A percentile compares a stretch with the other conserved stretches of the same genome.
phyloP scores from a whole-genome alignment of 2,113 vertebrate genomes.

The Falcunculus frontatus region DNA sequence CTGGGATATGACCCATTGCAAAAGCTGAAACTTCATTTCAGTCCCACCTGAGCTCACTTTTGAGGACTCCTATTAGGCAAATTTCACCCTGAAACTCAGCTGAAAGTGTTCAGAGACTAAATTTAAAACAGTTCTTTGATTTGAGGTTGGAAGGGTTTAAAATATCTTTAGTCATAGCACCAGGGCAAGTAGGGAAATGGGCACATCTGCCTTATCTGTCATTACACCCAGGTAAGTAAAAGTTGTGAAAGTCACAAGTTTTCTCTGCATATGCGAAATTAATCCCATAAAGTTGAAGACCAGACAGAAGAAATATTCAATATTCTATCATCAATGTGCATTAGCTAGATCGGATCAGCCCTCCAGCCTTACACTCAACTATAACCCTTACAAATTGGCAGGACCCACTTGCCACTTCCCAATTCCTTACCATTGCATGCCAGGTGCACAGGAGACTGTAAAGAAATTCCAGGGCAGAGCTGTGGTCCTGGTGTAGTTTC shows the following conservation, averaged over 20 bases:
- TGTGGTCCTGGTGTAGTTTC: neutral
- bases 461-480: neutral
- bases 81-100: conserved; percentile 1
- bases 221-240: neutral
- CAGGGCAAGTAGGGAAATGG: neutral
- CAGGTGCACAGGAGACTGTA: neutral
- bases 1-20: neutral
- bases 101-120: neutral
- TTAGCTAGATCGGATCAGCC: neutral
- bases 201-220: neutral
- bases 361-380: neutral
- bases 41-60: neutral
- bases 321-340: neutral
- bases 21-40: neutral
- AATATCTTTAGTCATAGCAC: neutral
- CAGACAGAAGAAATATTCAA: neutral
- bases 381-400: neutral
- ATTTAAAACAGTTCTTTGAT: neutral
- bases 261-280: neutral
- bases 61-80: neutral
- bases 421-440: neutral
- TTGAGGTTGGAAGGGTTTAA: neutral
- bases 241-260: neutral
- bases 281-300: neutral
- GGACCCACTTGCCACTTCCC: too few species aligned